Conservation (phyloP, 2,797 vertebrate genomes). For the Cheirogaleus major region DNA sequence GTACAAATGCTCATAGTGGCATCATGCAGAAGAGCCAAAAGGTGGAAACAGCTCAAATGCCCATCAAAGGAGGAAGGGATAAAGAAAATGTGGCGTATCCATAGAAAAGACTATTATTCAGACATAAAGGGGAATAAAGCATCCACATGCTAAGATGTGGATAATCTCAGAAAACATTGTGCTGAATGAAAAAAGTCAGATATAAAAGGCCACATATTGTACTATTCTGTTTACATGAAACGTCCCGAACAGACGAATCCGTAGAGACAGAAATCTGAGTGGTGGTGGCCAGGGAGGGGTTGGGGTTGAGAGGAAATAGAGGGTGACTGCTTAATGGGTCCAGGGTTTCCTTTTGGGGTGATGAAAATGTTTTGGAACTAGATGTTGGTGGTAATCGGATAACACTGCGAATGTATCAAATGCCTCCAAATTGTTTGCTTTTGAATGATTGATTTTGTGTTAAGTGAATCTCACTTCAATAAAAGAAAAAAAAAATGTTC, state of each 20-base stretch:
- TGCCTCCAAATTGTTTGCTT: neutral
- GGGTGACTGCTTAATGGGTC: neutral
- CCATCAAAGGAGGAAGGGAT: neutral
- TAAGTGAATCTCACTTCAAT: neutral
- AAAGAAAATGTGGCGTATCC: neutral
- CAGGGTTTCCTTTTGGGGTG: neutral
- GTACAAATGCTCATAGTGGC: neutral
- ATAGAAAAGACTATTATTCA: neutral
- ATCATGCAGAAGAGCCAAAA: neutral
- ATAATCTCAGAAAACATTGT: neutral
- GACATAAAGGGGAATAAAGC: neutral
- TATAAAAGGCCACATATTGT: neutral
- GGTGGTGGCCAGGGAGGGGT: too few relatives aligned
- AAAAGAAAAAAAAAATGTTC: neutral
- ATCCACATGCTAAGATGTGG: rapidly evolving
- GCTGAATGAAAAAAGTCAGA: neutral
- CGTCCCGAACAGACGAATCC: neutral
- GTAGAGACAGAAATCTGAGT: neutral
- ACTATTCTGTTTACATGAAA: neutral
- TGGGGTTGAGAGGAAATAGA: neutral
- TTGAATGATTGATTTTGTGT: neutral
- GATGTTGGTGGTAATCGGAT: neutral
- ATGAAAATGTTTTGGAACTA: neutral
- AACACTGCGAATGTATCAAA: neutral
- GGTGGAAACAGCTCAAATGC: neutral